Evolutionary conservation across 2,797 vertebrate genomes (phyloP).

Genomic region (Oryzias dopingdopingensis): DNA sequence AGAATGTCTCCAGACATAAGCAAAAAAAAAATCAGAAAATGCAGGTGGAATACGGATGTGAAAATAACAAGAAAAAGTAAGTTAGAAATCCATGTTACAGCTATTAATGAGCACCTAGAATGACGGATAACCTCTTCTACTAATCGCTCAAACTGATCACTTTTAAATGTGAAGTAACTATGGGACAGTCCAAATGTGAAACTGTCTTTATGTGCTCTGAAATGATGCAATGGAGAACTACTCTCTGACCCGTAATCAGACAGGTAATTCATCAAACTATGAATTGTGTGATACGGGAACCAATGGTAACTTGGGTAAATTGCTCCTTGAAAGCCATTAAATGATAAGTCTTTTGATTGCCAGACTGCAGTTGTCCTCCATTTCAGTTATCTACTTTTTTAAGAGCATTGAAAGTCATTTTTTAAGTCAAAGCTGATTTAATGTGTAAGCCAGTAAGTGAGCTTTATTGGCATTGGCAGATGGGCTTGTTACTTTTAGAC

Average conservation of each 20-base stretch:
- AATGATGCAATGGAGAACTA: neutral
- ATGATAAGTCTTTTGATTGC: neutral
- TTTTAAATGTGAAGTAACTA: neutral
- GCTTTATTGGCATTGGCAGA: neutral
- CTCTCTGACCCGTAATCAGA: neutral
- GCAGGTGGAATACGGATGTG: slow-evolving; percentile 22
- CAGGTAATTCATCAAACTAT: neutral
- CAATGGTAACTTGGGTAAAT: neutral
- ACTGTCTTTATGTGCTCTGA: neutral
- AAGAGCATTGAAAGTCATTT: neutral
- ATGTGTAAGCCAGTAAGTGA: neutral
- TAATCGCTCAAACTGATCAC: slow-evolving; percentile 1
- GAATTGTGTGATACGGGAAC: neutral
- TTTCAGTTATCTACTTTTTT: neutral
- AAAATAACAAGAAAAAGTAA: slow-evolving; percentile 11
- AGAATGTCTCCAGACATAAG: slow-evolving; percentile 64
- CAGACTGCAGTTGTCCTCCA: neutral
- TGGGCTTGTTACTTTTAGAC: neutral
- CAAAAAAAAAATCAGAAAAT: slow-evolving; percentile 48
- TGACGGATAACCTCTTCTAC: neutral
- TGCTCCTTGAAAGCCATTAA: slow-evolving; percentile 3
- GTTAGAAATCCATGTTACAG: neutral
- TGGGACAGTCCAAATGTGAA: neutral
- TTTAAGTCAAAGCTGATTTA: neutral
- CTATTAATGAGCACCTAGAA: slow-evolving; percentile 9